Base-by-base conservation (phyloP, 2,888 invertebrate species). In the Parasteatoda lunata region DNA sequence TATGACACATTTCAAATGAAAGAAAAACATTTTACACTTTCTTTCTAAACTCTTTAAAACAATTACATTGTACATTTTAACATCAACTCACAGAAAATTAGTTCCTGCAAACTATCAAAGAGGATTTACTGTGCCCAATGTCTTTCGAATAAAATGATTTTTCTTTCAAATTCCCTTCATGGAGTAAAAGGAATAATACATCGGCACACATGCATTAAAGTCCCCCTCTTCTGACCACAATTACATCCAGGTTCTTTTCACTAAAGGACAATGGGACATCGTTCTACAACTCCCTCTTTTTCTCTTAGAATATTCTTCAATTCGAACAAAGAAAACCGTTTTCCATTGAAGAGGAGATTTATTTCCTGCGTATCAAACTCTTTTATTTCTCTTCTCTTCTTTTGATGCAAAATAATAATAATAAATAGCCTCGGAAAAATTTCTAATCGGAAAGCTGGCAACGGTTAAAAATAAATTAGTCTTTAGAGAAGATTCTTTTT, bases 381-480 rank as follows among this genome's bases (percentile, higher is more conserved):
- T 8, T 45, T 47, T 77, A 52, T 52, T 75, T 77, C 51, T 51
- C 65, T 51, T 8, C 64, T 66, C 72, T 71, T 77, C 69, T 48
- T 81, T 81, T 68, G 52, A 73, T 47, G 80, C 54, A 59, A 73
- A 81, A 81, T 73, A 73, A 81, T 73, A 81, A 81, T 73, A 73
- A 81, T 68, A 81, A 81, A 81, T 81, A 73, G 65, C 72, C 68
- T 54, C 65, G 72, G 80, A 73, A 80, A 81, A 81, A 73, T 81
- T 73, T 73, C 72, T 81, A 81, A 81, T 81, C 80, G 80, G 47
- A 73, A 15, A 51, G 30, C 73, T 30, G 30, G 51, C 78, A 64
- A 47, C 70, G 78, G 70, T 64, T 78, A 81, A 68, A 81, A 81
- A 73, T 81, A 81, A 81, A 81, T 81, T 81, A 81, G 73, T 65